These are phyloP conservation scores for Lithophane socia DNA, from an alignment of 2,888 invertebrate species.

Conservation along the genomic window DNA sequence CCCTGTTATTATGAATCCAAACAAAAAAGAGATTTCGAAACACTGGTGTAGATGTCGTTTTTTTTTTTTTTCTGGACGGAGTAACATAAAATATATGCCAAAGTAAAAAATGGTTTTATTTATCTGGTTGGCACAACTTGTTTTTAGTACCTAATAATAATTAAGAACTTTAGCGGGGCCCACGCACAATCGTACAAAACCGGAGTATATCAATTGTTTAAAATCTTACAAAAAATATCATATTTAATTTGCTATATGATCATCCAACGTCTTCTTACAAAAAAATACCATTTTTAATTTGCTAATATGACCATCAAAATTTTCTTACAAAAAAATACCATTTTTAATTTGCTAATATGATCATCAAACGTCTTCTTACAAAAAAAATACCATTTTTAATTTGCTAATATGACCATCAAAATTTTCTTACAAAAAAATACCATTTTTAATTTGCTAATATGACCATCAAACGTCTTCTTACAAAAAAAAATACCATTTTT, in stretches of 20 bases:
- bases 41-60: not conserved
- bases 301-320: no score
- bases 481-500: no score
- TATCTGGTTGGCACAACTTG: not conserved
- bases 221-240: constrained; percentile 36
- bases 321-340: no score
- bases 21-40: not conserved
- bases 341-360: no score
- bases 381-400: no score
- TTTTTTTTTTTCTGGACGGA: constrained; percentile 30
- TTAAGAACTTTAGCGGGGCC: not conserved
- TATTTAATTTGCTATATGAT: constrained; percentile 6
- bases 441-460: no score
- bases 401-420: no score
- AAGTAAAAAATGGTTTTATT: not conserved
- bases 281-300: no score
- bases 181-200: not conserved
- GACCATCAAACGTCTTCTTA: no score
- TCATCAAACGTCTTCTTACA: no score
- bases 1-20: not conserved
- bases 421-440: no score
- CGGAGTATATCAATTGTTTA: not conserved
- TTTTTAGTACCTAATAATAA: constrained; percentile 2
- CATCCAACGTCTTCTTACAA: not conserved
- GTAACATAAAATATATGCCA: not conserved